Evolutionary conservation across 2,113 vertebrate species (phyloP), one percentile per base, ranked within the genome.

Genomic region (Burhinus oedicnemus): DNA sequence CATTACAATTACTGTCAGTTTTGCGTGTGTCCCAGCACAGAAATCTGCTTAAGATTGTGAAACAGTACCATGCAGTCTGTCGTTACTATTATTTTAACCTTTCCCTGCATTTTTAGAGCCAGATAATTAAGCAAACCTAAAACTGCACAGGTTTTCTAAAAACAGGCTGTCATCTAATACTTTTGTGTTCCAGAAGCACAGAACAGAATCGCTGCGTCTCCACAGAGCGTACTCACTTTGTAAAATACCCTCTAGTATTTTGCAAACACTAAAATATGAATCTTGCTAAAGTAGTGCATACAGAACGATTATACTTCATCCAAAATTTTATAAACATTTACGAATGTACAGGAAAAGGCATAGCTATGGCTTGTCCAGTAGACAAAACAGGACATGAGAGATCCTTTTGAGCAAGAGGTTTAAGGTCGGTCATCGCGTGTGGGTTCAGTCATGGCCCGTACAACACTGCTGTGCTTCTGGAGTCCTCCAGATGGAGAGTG

Each of bases 381-480:
- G 49, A 18, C 25, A 54, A 69, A 85, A 58, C 44, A 54, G 16
- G 45, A 58, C 7, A 25, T 17, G 4, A 26, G 42, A 74, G 29
- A 66, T 17, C 3, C 34, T 93, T 83, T 42, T 6, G 20, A 52
- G 9, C 5, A 54, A 82, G 83, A 45, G 15, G 2, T 42, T 75
- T 54, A 77, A 42, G 71, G 13, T 5, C 86, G 25, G 8, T 64
- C 44, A 15, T 44, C 51, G 44, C 6, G 0, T 21, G n/a, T 58
- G 55, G 7, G 21, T 68, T 70, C 44, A 32, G 7, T 40, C 42
- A 52, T 1, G 2, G 30, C 25, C 16, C 15, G 6, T 12, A 32
- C 30, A 52, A 70, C 32, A 13, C 17, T 19, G 26, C 22, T 0
- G 0, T 15, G 6, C 27, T 65, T 30, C 78, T 85, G 66, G 42